phyloP scores from a whole-genome alignment of 2,888 invertebrate genomes.

The Germaria angustata region DNA sequence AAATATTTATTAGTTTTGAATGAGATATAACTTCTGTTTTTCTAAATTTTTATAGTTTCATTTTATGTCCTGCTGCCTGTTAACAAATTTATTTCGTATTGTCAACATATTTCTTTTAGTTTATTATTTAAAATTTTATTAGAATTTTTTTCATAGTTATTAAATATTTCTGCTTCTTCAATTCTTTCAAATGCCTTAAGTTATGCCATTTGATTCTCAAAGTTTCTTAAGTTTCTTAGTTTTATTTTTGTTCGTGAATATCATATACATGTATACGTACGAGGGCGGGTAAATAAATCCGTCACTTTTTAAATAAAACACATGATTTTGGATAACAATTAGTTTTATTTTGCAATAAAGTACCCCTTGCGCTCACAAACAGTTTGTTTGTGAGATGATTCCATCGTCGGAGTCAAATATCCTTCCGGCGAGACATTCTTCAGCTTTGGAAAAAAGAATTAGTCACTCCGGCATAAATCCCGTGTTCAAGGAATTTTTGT shows the following conservation, averaged over 20 bases:
- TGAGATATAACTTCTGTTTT: background rate
- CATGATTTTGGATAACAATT: too few relatives aligned
- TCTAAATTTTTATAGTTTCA: background rate
- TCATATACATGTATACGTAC: background rate
- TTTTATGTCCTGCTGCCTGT: background rate
- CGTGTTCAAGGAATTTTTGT: too few relatives aligned
- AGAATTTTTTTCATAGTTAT: conserved; percentile 4
- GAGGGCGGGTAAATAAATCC: too few relatives aligned
- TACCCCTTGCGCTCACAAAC: too few relatives aligned
- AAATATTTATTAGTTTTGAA: background rate
- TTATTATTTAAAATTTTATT: background rate
- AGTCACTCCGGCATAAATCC: too few relatives aligned
- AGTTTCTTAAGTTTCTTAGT: background rate
- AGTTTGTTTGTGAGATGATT: too few relatives aligned
- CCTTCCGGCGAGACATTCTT: too few relatives aligned
- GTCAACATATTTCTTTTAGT: background rate
- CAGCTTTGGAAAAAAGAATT: too few relatives aligned
- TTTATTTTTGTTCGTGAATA: background rate
- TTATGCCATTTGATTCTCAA: background rate
- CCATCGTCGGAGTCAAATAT: too few relatives aligned
- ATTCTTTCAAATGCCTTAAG: background rate
- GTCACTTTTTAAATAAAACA: too few relatives aligned
- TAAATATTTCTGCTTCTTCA: background rate
- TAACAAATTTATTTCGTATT: background rate
- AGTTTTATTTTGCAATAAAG: too few relatives aligned